Conservation (phyloP, 23 tunicate genomes). For the Ciona savignyi region DNA sequence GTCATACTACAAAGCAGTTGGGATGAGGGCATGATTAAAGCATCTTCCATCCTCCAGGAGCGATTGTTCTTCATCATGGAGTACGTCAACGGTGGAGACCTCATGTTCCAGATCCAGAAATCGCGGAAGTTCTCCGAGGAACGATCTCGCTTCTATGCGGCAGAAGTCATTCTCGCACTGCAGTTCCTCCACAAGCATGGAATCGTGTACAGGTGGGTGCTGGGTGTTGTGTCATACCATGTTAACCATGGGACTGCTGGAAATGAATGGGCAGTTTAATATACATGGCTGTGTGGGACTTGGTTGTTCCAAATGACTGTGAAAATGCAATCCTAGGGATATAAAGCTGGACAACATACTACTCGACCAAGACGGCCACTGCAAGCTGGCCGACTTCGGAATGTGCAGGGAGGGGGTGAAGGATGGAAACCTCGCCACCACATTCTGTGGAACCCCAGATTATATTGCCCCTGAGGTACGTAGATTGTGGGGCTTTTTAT, state of each 20-base stretch:
- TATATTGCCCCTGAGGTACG: conserved; percentile 88
- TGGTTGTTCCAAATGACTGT: too few relatives aligned
- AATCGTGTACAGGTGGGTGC: conserved; percentile 58
- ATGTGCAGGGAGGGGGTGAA: conserved; percentile 85
- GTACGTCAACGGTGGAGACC: conserved; percentile 91
- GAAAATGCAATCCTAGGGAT: conserved; percentile 43
- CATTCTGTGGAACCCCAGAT: conserved; percentile 88
- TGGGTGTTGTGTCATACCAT: too few relatives aligned
- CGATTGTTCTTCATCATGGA: conserved; percentile 73
- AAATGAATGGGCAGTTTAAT: too few relatives aligned
- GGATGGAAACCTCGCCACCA: conserved; percentile 82
- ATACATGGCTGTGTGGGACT: too few relatives aligned
- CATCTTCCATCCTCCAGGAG: conserved; percentile 28
- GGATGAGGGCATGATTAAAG: too few relatives aligned
- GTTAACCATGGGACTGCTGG: too few relatives aligned
- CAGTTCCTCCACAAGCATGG: conserved; percentile 76
- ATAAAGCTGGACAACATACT: conserved; percentile 77
- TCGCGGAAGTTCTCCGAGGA: conserved; percentile 70
- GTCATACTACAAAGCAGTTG: too few relatives aligned
- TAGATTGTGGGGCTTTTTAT: too few relatives aligned
- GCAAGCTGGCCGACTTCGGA: conserved; percentile 86
- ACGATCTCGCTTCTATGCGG: conserved; percentile 62
- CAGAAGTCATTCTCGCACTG: conserved; percentile 78
- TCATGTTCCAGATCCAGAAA: conserved; percentile 85
- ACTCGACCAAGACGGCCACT: conserved; percentile 72